Evolutionary conservation across 2,888 invertebrate genomes (phyloP).

Genomic region (Bursaphelenchus okinawaensis): DNA sequence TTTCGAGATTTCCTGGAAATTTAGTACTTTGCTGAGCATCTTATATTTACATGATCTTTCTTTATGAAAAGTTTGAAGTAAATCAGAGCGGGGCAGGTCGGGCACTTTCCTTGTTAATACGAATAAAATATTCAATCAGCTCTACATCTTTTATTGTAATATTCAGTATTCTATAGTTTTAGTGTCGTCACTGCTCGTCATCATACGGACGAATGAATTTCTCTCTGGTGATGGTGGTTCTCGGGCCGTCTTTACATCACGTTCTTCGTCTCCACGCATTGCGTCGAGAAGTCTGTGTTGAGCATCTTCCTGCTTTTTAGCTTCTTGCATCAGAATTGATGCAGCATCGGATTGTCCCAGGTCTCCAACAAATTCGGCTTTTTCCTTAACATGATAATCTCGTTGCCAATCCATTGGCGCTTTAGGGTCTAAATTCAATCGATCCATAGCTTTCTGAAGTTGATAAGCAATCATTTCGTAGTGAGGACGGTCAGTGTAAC

Average conservation of each 20-base stretch:
- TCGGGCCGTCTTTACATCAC: background rate
- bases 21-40: too few species aligned
- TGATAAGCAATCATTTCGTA: constrained; percentile 30
- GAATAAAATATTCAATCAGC: too few species aligned
- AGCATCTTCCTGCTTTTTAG: background rate
- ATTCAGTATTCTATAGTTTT: too few species aligned
- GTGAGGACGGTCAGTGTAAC: constrained; percentile 40
- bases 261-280: background rate
- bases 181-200: too few species aligned
- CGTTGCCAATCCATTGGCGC: constrained; percentile 45
- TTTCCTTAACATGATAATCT: constrained; percentile 16
- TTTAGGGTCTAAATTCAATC: constrained; percentile 28
- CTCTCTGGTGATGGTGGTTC: too few species aligned
- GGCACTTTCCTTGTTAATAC: too few species aligned
- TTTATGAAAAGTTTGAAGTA: too few species aligned
- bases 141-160: too few species aligned
- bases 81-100: too few species aligned
- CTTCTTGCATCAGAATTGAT: constrained; percentile 11
- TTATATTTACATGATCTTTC: too few species aligned
- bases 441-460: constrained; percentile 29
- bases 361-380: constrained; percentile 39
- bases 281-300: background rate
- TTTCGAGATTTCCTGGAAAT: too few species aligned
- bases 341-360: constrained; percentile 41
- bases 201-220: too few species aligned